These are phyloP conservation scores for Mimachlamys varia DNA, from an alignment of 2,888 invertebrate species.

Conservation along the genomic window DNA sequence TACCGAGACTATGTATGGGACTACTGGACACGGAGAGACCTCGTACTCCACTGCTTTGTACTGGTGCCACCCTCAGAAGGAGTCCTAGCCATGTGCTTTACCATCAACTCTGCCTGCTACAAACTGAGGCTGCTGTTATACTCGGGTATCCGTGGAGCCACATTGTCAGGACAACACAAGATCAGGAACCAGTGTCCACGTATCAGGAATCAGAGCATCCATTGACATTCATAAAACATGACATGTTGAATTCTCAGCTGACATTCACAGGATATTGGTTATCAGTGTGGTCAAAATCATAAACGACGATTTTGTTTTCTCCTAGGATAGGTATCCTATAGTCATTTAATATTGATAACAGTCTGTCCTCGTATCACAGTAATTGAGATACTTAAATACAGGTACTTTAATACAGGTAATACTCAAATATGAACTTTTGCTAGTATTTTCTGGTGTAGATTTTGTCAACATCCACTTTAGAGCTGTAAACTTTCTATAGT, in stretches of 20 bases:
- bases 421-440: too few species aligned
- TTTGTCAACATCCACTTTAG: too few species aligned
- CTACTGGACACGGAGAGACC: not conserved
- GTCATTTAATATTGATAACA: not conserved
- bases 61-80: not conserved
- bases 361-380: too few species aligned
- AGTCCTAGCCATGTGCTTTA: not conserved
- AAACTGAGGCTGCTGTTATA: not conserved
- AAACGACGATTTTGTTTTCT: not conserved
- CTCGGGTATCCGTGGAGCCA: not conserved
- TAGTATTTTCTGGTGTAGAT: too few species aligned
- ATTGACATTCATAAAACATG: not conserved
- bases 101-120: not conserved
- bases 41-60: not conserved
- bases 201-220: not conserved
- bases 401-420: too few species aligned
- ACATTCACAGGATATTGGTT: not conserved
- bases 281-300: not conserved
- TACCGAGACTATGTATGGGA: too few species aligned
- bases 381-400: too few species aligned
- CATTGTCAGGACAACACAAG: not conserved
- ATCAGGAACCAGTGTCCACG: not conserved
- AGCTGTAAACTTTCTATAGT: too few species aligned
- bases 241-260: not conserved
- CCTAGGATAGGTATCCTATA: not conserved